Evolutionary conservation across 2,888 invertebrate species (phyloP), one percentile per base, ranked within the genome.

Genomic region (Epicampocera succincta): DNA sequence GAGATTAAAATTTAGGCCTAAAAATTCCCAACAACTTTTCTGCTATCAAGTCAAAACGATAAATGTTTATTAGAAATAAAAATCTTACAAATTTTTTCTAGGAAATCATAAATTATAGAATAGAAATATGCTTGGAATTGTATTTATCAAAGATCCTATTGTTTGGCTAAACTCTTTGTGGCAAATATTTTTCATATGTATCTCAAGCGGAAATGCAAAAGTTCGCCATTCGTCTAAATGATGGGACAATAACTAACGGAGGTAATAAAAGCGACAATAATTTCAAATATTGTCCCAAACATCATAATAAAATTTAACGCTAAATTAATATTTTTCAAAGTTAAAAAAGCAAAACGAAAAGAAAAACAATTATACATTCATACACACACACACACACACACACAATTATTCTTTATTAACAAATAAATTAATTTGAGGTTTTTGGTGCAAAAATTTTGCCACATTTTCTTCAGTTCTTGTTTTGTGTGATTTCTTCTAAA

Each of bases 301-400:
- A 60, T 71, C 60, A 74, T 46, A 65, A 9, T 52, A 74, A 77
- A 82, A 82, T 82, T 82, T 66, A 75, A 82, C 71, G 82, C 78
- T 78, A 68, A 78, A 82, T 82, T 82, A 82, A 82, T 78, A 69
- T 42, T 78, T 82, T 69, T 58, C 50, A 72, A 65, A 77, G 40
- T 56, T 61, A 44, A 65, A 71, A 66, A 44, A 48, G 46, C 61
- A 74, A 74, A 74, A 74, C 73, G 46, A 58, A 60, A 44, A 33
- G 21, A 65, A 44, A 60, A 38, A 33, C 15, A 65, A 44, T n/a
- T n/a, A n/a, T n/a, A n/a, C n/a, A n/a, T n/a, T n/a, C n/a, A n/a
- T n/a, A n/a, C n/a, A n/a, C n/a, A n/a, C n/a, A n/a, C n/a, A n/a
- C n/a, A n/a, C n/a, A n/a, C n/a, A 58, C 9, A 29, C 44, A n/a